Evolutionary conservation across 1,140 invertebrate genomes (phyloP).

Genomic region (Drosophila orena): DNA sequence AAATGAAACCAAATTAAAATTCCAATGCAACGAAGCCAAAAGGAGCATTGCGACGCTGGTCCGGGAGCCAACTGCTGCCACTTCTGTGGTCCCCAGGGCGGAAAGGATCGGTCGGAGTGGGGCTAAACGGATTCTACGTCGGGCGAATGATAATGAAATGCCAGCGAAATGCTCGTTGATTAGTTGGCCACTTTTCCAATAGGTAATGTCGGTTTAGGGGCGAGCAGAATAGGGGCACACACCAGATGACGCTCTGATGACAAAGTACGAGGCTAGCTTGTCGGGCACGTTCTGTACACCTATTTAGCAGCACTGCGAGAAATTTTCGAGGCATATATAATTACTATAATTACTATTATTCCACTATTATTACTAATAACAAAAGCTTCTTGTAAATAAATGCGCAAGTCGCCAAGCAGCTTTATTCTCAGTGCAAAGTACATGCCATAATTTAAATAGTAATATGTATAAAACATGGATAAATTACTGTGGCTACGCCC

Average conservation of each 20-base stretch:
- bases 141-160: slow-evolving; percentile 60
- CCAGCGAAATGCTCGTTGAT: slow-evolving; percentile 64
- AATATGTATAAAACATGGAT: too few relatives aligned
- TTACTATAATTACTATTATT: too few relatives aligned
- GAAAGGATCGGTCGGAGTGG: slow-evolving; percentile 7
- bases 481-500: too few relatives aligned
- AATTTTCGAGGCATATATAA: too few relatives aligned
- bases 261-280: slow-evolving; percentile 59
- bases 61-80: slow-evolving; percentile 33
- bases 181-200: slow-evolving; percentile 67
- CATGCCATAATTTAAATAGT: too few relatives aligned
- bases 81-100: slow-evolving; percentile 35
- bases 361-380: too few relatives aligned
- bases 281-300: slow-evolving; percentile 59
- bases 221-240: not conserved
- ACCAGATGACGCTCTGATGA: slow-evolving; percentile 61
- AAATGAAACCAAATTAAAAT: slow-evolving; percentile 79
- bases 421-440: too few relatives aligned
- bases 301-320: slow-evolving; percentile 53
- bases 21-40: slow-evolving; percentile 60
- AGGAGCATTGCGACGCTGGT: slow-evolving; percentile 9
- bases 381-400: too few relatives aligned
- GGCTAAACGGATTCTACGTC: slow-evolving; percentile 53
- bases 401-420: too few relatives aligned
- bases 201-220: slow-evolving; percentile 5